These are phyloP conservation scores for Momotus momota DNA, from an alignment of 2,797 vertebrate species.

Conservation along the genomic window DNA sequence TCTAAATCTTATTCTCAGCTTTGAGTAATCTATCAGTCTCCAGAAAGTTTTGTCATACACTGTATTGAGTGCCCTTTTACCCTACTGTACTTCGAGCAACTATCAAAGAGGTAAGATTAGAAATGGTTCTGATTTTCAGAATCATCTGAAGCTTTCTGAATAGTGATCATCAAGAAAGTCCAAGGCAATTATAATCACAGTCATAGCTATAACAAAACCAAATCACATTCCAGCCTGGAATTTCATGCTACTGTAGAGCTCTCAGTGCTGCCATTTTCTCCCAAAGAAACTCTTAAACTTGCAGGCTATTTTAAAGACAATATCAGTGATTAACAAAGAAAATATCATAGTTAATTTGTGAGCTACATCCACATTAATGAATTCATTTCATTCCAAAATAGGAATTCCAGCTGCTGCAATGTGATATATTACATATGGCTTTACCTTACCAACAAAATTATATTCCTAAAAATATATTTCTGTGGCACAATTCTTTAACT, in stretches of 20 bases:
- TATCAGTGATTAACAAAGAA: background rate
- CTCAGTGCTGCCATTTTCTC: background rate
- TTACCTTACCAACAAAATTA: background rate
- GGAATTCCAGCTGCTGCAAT: background rate
- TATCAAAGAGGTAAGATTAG: background rate
- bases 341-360: background rate
- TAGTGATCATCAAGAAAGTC: background rate
- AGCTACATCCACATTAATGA: background rate
- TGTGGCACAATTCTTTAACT: background rate
- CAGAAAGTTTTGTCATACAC: background rate
- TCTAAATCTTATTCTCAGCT: background rate
- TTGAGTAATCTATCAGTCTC: background rate
- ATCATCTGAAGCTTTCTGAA: conserved; percentile 36
- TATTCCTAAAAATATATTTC: background rate
- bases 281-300: background rate
- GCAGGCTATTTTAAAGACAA: background rate
- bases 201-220: background rate
- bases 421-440: background rate
- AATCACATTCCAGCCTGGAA: background rate
- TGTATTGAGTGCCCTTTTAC: background rate
- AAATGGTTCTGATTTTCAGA: conserved; percentile 1
- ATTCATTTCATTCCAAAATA: background rate
- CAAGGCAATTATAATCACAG: background rate
- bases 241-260: background rate
- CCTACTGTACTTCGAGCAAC: background rate